A percentile compares a stretch with the other conserved stretches of the same genome.
These are phyloP conservation scores for Magallana ariakensis DNA, from an alignment of 1,140 invertebrate genomes.

Conservation along the genomic window DNA sequence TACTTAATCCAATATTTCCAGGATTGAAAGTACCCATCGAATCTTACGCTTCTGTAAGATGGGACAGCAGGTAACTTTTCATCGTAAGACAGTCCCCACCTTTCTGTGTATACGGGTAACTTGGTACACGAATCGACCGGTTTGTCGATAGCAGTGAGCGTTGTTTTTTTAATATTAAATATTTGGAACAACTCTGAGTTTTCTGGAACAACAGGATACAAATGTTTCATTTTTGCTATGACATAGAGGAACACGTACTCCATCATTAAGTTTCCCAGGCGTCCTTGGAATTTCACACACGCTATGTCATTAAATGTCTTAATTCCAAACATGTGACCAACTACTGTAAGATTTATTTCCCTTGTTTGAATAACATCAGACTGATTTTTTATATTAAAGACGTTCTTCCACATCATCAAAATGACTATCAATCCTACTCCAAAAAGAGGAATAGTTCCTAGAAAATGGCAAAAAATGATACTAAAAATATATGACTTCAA, in stretches of 20 bases:
- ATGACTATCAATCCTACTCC: background rate
- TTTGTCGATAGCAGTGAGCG: no score
- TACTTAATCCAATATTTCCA: constrained; percentile 57
- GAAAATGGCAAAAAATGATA: background rate
- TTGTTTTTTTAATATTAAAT: background rate
- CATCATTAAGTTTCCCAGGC: constrained; percentile 11
- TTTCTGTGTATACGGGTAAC: background rate
- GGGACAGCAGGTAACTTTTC: background rate
- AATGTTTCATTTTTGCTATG: background rate
- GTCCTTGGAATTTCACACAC: background rate
- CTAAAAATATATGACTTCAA: no score
- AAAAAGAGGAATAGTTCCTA: background rate
- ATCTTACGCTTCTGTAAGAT: background rate
- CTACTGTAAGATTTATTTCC: background rate
- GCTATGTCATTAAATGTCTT: background rate
- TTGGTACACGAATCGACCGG: background rate
- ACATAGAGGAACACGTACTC: background rate
- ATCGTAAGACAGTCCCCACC: background rate
- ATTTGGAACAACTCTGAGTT: background rate
- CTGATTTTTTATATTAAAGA: background rate
- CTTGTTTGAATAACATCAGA: background rate
- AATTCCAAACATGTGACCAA: background rate
- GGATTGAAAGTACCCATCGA: constrained; percentile 53
- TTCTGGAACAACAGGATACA: background rate
- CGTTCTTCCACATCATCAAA: background rate